Base-by-base conservation (phyloP, 30 jellyfish, hydroid and myxozoan species). In the Turritopsis dohrnii region DNA sequence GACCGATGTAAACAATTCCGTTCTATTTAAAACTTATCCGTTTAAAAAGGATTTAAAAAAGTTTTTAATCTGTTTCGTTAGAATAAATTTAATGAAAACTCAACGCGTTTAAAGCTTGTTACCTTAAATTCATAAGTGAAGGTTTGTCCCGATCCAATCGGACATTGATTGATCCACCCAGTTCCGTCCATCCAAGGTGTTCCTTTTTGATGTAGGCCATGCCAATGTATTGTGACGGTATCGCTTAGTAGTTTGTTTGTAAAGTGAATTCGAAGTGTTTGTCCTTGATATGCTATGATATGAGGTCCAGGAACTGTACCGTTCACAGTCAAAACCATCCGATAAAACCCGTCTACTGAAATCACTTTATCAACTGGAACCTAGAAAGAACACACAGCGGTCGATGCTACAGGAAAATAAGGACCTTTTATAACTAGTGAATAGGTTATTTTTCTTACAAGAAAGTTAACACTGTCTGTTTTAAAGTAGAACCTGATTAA, bases 141-240 rank as follows among this genome's bases (percentile, higher is more conserved):
- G 13, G 60, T 41, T 13, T 90, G 96, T 27, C 97, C 97, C 24
- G 97, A 92, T 23, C 93, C 96, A 52, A 90, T 90, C 0, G 97
- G 97, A 29, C 97, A 90, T 73, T 90, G 97, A 21, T 95, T 77
- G 7, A 90, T 86, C 79, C 85, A 90, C 26, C 86, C 97, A 28
- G 87, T 95, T 18, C 97, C 97, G 54, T 90, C 97, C 97, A 90
- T 90, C 87, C 88, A 90, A 8, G 97, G 97, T n/a, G 97, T 90
- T 22, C 93, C 93, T 71, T 52, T 83, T 74, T 90, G 97, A 66
- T 90, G 97, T 29, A 90, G 25, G 8, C 97, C 97, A 80, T 90
- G 97, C 97, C 97, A 90, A 66, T 90, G 97, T 16, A 90, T 75
- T 8, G 97, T 80, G 8, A 89, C 93, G 21, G 93, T 74, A 83